Percentiles rank a stretch among this genome's conserved stretches.
Conservation (phyloP, 1,140 invertebrate species). For the Drosophila biarmipes region DNA sequence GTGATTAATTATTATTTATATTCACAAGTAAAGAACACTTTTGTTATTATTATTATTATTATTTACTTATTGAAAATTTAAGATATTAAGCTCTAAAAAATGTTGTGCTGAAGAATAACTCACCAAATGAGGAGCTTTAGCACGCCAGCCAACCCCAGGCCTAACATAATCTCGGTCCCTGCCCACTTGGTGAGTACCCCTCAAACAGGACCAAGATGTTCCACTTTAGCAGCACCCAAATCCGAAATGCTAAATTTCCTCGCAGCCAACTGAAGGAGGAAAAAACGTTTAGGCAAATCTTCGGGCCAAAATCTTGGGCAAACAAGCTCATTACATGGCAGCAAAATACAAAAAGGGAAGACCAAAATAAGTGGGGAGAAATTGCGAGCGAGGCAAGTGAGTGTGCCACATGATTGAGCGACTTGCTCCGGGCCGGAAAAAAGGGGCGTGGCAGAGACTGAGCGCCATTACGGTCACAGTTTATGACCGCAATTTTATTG, state of each 20-base stretch:
- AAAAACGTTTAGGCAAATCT: slow-evolving; percentile 71
- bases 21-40: too few relatives aligned
- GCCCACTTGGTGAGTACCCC: slow-evolving; percentile 1
- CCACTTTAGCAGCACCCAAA: slow-evolving; percentile 41
- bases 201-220: slow-evolving; percentile 48
- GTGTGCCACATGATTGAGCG: slow-evolving; percentile 67
- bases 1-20: too few relatives aligned
- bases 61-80: too few relatives aligned
- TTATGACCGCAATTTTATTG: slow-evolving; percentile 80
- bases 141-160: slow-evolving; percentile 26
- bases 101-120: background rate
- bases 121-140: slow-evolving; percentile 14
- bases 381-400: slow-evolving; percentile 26
- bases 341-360: slow-evolving; percentile 14
- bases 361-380: slow-evolving; percentile 13
- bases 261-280: slow-evolving; percentile 1
- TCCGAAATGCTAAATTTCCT: background rate
- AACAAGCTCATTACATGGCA: slow-evolving; percentile 68
- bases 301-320: slow-evolving; percentile 61
- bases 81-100: slow-evolving; percentile 3
- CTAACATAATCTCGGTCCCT: slow-evolving; percentile 14
- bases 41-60: too few relatives aligned
- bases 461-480: slow-evolving; percentile 49
- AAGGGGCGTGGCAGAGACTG: slow-evolving; percentile 53
- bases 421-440: slow-evolving; percentile 15